A percentile compares a stretch with the other conserved stretches of the same genome.
These are phyloP conservation scores for Elaphurus davidianus DNA, from an alignment of 2,113 vertebrate genomes.

Conservation along the genomic window DNA sequence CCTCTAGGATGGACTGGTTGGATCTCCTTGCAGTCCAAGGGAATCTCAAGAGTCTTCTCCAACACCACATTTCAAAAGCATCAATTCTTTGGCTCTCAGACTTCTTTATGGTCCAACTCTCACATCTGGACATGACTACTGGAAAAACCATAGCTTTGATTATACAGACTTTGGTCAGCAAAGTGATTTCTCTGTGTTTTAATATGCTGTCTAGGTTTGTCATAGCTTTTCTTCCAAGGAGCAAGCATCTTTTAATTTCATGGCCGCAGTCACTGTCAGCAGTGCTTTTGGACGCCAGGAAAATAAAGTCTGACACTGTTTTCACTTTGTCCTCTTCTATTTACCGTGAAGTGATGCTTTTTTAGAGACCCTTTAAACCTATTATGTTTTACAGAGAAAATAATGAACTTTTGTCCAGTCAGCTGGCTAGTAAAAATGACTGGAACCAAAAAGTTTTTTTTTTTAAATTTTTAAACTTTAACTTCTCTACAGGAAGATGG, in stretches of 20 bases:
- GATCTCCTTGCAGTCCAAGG: background rate
- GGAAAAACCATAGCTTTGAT: background rate
- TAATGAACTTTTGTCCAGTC: background rate
- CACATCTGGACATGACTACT: background rate
- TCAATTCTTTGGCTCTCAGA: background rate
- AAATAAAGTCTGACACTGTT: background rate
- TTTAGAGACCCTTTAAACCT: background rate
- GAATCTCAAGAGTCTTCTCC: background rate
- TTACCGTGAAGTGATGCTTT: background rate
- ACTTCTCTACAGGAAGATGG: constrained; percentile 39
- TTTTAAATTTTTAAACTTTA: background rate
- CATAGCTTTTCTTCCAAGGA: background rate
- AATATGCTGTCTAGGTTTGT: background rate
- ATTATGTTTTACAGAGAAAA: constrained; percentile 1
- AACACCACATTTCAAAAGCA: background rate
- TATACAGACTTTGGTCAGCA: background rate
- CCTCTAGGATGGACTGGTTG: background rate
- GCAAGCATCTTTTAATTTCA: background rate
- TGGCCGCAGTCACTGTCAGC: background rate
- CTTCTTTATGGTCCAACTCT: background rate
- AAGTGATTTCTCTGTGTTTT: background rate
- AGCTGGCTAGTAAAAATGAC: background rate
- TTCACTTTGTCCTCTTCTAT: background rate
- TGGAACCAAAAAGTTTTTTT: background rate
- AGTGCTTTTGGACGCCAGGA: rapidly evolving